Evolutionary conservation across 2,113 vertebrate species (phyloP).

Genomic region (Actinemys pallida): DNA sequence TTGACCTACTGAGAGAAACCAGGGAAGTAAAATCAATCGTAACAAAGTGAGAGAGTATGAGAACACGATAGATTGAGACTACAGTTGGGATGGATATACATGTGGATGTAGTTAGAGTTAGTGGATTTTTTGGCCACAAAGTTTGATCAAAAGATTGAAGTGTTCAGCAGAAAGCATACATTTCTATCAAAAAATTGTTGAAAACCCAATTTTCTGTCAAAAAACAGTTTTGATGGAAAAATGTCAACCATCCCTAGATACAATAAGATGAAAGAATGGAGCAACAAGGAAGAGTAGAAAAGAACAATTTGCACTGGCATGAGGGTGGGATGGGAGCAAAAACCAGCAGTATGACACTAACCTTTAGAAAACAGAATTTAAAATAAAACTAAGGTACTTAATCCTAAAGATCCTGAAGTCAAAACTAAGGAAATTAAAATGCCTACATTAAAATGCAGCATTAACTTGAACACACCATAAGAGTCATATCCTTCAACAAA

Average conservation of each 20-base stretch:
- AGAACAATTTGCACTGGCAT: neutral
- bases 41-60: neutral
- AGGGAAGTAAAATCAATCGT: too few species aligned
- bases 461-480: too few species aligned
- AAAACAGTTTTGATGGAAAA: too few species aligned
- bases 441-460: too few species aligned
- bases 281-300: neutral
- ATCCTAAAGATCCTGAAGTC: too few species aligned
- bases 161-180: neutral
- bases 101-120: neutral
- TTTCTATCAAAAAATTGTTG: neutral
- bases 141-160: neutral
- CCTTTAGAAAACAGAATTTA: too few species aligned
- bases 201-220: too few species aligned
- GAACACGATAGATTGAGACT: neutral
- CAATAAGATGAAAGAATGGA: neutral
- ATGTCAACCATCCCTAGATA: neutral
- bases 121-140: neutral
- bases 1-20: neutral
- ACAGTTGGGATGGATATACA: neutral
- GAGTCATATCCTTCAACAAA: too few species aligned
- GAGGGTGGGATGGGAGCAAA: neutral
- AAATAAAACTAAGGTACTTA: too few species aligned
- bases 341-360: neutral
- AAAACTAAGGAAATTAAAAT: too few species aligned